Evolutionary conservation across 1,140 invertebrate species (phyloP).

Genomic region (Holcopasites calliopsidis): DNA sequence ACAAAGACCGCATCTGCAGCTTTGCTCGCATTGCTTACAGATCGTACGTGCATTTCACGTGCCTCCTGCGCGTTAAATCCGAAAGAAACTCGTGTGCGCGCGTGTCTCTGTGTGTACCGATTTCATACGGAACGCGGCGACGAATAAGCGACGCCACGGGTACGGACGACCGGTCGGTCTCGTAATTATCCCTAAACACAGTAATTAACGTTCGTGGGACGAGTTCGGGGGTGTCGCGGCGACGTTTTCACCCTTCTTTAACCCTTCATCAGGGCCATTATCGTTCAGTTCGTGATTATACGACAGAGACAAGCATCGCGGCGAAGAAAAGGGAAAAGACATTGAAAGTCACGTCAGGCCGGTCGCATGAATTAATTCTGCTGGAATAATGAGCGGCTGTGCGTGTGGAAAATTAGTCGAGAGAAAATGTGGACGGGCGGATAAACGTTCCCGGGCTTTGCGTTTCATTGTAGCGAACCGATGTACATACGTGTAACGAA

Average conservation of each 20-base stretch:
- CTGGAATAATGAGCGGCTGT: conserved; percentile 34
- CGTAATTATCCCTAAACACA: conserved; percentile 72
- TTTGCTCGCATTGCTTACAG: conserved; percentile 47
- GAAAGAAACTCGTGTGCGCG: not conserved
- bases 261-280: conserved; percentile 65
- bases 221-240: conserved; percentile 65
- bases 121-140: conserved; percentile 30
- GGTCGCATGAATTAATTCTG: conserved; percentile 51
- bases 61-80: not conserved
- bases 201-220: conserved; percentile 68
- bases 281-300: conserved; percentile 56
- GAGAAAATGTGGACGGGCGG: conserved; percentile 14
- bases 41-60: conserved; percentile 15
- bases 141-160: conserved; percentile 59
- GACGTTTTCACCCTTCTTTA: conserved; percentile 62
- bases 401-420: conserved; percentile 17
- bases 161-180: conserved; percentile 13
- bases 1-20: conserved; percentile 68
- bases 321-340: not conserved
- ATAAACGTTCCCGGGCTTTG: not conserved
- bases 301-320: conserved; percentile 3
- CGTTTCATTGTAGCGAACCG: not conserved
- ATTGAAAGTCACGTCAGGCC: conserved; percentile 37
- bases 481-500: too few species aligned
- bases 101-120: too few species aligned